These are phyloP conservation scores for Chelmon rostratus DNA, from an alignment of 2,797 vertebrate genomes.

Conservation along the genomic window DNA sequence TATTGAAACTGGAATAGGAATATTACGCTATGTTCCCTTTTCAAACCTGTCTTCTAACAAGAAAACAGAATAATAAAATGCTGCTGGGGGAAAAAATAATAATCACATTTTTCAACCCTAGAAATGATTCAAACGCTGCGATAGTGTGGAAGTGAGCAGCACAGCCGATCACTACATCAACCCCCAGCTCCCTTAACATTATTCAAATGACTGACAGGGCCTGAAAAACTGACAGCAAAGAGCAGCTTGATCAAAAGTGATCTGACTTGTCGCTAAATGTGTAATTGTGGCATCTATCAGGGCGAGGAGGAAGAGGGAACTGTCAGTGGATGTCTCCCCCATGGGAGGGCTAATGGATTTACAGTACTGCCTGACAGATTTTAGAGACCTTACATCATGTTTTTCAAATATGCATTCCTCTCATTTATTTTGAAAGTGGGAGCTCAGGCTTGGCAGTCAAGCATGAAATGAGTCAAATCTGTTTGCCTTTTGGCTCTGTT, in stretches of 20 bases:
- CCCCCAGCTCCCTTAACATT: slow-evolving; percentile 43
- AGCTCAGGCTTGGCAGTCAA: slow-evolving; percentile 64
- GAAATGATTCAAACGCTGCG: slow-evolving; percentile 20
- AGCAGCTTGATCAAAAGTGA: slow-evolving; percentile 71
- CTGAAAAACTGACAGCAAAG: slow-evolving; percentile 68
- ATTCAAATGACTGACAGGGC: slow-evolving; percentile 65
- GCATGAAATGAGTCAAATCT: slow-evolving; percentile 74
- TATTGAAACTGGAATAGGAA: background rate
- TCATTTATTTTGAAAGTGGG: slow-evolving; percentile 71
- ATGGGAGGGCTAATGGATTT: slow-evolving; percentile 73
- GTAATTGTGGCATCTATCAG: slow-evolving; percentile 73
- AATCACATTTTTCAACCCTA: slow-evolving; percentile 12
- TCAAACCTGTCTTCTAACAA: slow-evolving; percentile 8
- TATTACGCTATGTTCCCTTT: background rate
- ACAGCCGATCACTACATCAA: slow-evolving; percentile 41
- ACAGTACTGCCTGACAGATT: slow-evolving; percentile 68
- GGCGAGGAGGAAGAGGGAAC: slow-evolving; percentile 42
- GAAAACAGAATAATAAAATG: background rate
- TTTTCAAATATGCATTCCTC: slow-evolving; percentile 78
- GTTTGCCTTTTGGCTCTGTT: slow-evolving; percentile 69
- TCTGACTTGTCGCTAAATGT: slow-evolving; percentile 69
- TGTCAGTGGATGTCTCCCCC: slow-evolving; percentile 58
- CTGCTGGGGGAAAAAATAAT: background rate
- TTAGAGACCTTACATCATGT: slow-evolving; percentile 70
- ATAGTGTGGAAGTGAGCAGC: slow-evolving; percentile 42